phyloP scores from a whole-genome alignment of 53 echinoderm and acorn worm genomes.

The Echinometra lucunter region DNA sequence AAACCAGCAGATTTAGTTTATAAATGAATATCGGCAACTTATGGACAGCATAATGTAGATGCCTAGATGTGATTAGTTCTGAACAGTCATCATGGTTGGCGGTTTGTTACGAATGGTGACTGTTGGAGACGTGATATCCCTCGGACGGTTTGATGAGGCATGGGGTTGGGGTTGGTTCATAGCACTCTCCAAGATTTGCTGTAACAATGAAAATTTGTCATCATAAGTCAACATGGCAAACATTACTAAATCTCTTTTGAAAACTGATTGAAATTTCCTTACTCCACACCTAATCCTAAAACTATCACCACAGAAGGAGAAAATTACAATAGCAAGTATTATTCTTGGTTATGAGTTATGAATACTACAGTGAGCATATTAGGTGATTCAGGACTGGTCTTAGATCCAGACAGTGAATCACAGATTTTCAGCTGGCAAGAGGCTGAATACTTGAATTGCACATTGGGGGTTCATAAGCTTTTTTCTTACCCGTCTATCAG shows the following conservation, averaged over 20 bases:
- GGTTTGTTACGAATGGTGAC: conserved; percentile 89
- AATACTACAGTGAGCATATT: no score
- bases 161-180: conserved; percentile 91
- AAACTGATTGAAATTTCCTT: neutral
- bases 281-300: neutral
- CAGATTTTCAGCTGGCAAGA: no score
- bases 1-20: neutral
- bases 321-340: no score
- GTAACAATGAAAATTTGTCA: neutral
- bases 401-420: no score
- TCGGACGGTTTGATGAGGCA: conserved; percentile 70
- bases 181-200: conserved; percentile 92
- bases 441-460: no score
- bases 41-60: neutral
- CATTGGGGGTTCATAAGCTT: no score
- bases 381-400: no score
- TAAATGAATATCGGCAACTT: neutral
- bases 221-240: neutral
- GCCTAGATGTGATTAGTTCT: conserved; percentile 17
- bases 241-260: neutral
- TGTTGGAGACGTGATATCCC: conserved; percentile 82
- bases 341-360: no score
- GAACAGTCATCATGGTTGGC: conserved; percentile 84
- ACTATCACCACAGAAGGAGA: no score
- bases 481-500: conserved; percentile 91